Conservation (phyloP, 2,888 invertebrate species). For the Drosophila subquinaria region DNA sequence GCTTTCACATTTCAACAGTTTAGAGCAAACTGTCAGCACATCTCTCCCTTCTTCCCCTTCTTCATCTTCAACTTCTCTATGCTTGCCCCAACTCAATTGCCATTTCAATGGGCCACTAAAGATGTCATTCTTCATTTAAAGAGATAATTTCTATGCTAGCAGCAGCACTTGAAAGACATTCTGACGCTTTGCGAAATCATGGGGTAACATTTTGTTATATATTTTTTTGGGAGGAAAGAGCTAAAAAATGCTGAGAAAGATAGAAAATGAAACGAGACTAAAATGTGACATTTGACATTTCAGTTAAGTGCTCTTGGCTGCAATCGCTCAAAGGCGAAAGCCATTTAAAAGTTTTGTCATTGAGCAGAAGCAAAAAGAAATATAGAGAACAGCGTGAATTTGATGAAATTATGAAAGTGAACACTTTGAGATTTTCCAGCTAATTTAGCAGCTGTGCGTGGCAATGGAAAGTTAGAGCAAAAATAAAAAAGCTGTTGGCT, state of each 20-base stretch:
- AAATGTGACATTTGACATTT: constrained; percentile 68
- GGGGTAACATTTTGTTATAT: constrained; percentile 25
- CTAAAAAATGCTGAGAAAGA: constrained; percentile 22
- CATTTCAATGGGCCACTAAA: constrained; percentile 63
- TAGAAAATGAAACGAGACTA: constrained; percentile 29
- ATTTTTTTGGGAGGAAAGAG: constrained; percentile 8
- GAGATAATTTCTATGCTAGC: constrained; percentile 61
- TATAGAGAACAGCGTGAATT: constrained; percentile 40
- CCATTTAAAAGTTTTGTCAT: constrained; percentile 77
- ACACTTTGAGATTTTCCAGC: constrained; percentile 52
- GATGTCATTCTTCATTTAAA: constrained; percentile 72
- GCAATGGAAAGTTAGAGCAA: constrained; percentile 42
- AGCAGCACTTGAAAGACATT: constrained; percentile 19
- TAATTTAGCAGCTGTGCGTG: constrained; percentile 55
- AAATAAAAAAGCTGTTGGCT: constrained; percentile 5
- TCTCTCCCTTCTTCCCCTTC: background rate
- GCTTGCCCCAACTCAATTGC: constrained; percentile 44
- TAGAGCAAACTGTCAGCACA: constrained; percentile 64
- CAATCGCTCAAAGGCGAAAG: constrained; percentile 70
- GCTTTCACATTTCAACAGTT: constrained; percentile 71
- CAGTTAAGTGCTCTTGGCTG: constrained; percentile 65
- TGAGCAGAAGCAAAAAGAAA: constrained; percentile 20
- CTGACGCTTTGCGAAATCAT: constrained; percentile 50
- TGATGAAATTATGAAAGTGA: constrained; percentile 55
- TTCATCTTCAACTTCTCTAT: constrained; percentile 2